phyloP scores from a whole-genome alignment of 2,113 vertebrate species.

The Thunnus thynnus region DNA sequence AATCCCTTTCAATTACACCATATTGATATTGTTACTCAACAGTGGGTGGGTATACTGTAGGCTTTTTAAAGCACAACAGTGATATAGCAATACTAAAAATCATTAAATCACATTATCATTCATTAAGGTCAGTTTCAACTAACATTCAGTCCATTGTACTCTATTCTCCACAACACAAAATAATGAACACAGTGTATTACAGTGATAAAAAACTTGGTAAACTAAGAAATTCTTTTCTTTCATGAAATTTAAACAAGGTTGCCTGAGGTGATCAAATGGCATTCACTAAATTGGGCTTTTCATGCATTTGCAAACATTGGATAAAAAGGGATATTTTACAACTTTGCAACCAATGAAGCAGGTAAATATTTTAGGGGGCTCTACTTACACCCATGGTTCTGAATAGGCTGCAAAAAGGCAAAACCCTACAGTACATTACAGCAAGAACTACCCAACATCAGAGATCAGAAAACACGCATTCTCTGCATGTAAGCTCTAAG shows the following conservation, averaged over 20 bases:
- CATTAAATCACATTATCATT: slow-evolving; percentile 69
- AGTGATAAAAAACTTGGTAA: slow-evolving; percentile 59
- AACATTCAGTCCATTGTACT: slow-evolving; percentile 72
- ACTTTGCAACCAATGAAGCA: slow-evolving; percentile 46
- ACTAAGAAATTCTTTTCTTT: slow-evolving; percentile 43
- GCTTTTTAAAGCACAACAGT: slow-evolving; percentile 58
- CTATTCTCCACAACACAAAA: slow-evolving; percentile 61
- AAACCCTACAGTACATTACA: slow-evolving; percentile 38
- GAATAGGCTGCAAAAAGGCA: slow-evolving; percentile 38
- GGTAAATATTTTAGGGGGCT: slow-evolving; percentile 32
- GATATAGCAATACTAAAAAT: slow-evolving; percentile 61
- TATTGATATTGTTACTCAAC: slow-evolving; percentile 49
- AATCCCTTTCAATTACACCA: slow-evolving; percentile 79
- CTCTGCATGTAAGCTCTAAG: slow-evolving; percentile 46
- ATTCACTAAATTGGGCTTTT: slow-evolving; percentile 39
- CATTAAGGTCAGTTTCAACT: slow-evolving; percentile 71
- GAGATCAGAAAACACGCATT: slow-evolving; percentile 37
- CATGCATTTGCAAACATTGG: slow-evolving; percentile 59
- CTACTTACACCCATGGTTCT: slow-evolving; percentile 41
- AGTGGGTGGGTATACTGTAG: slow-evolving; percentile 50
- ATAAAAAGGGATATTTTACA: slow-evolving; percentile 64
- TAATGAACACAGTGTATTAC: slow-evolving; percentile 54
- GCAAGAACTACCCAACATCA: slow-evolving; percentile 49
- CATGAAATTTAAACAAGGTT: slow-evolving; percentile 39
- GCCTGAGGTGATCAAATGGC: slow-evolving; percentile 13